Evolutionary conservation across 2,888 invertebrate genomes (phyloP), one percentile per base, ranked within the genome.

Genomic region (Amphipoea lucens): DNA sequence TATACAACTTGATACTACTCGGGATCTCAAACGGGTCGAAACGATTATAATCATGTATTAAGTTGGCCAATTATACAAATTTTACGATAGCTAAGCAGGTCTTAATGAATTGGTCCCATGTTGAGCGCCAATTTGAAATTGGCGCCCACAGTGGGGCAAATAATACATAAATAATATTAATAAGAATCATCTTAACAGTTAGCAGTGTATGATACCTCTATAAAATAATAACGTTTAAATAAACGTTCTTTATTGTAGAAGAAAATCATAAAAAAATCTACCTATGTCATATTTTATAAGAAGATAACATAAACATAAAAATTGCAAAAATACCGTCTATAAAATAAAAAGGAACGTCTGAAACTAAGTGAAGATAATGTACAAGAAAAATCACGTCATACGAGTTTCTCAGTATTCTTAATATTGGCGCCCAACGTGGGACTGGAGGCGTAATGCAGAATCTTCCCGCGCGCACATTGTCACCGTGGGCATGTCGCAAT

Each of bases 401-500:
- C 0, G 23, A 69, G 29, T 60, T 72, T 78, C 23, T 51, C 20
- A 60, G 48, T 48, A 78, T 76, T 75, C 23, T 82, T 79, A 79
- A 84, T 71, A 81, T 73, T 83, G 84, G 72, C 78, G 83, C 79
- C 79, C 80, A 72, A 54, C 78, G 73, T 81, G 89, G 83, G 74
- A 66, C 82, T 20, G 23, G 48, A n/a, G 57, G 40, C n/a, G 74
- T 51, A 63, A 70, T 81, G 82, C 85, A 84, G 87, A 89, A 87
- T 89, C 88, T 89, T 84, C 87, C 83, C 77, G 51, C 80, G 84
- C 81, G 87, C 84, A 84, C 88, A 81, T 81, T 84, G 82, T 81
- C 84, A 82, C 75, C 86, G 87, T 74, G 86, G 87, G 88, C 81
- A 82, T 89, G 90, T 87, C 86, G 81, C 87, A 81, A 77, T 90